Base-by-base conservation (phyloP, 2,888 invertebrate genomes). In the Perdita meconis region DNA sequence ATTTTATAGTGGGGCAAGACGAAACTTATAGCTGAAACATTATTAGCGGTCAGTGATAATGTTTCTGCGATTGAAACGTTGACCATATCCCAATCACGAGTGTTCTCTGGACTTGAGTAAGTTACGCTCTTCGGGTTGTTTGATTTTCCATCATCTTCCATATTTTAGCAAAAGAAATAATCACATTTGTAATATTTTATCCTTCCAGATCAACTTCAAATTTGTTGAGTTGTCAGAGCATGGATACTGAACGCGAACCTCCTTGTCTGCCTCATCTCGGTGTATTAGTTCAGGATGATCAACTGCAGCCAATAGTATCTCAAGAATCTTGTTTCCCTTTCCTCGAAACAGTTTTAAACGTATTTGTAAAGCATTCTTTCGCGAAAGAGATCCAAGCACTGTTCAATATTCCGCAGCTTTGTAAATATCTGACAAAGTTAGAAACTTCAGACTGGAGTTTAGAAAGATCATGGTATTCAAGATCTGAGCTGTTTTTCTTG, bases 271-370 rank as follows among this genome's bases (percentile, higher is more conserved):
- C 93, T 3, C 93, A 93, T 87, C 91, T 93, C 1, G 92, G 93
- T 34, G 92, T 93, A 59, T 91, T 93, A 88, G 89, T 91, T 40
- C 88, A 93, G 1, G 89, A 92, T 47, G 94, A 94, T 38, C 92
- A 93, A 83, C 86, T 94, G 12, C 91, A 94, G 57, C 94, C 94
- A 16, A 84, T 93, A 4, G 85, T 94, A 38, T 92, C 93, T 61
- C 89, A 90, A 3, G 88, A 92, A 40, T 94, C 93, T 73, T 92
- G 92, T 55, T 81, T 94, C 47, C 93, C 93, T 36, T 94, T 94
- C 81, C 86, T 94, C 34, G 86, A 88, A 53, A 86, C 90, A 0
- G 75, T 80, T 10, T 60, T 90, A 1, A 81, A 87, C 22, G 56
- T 80, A 2, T 86, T 90, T 3, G 44, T 77, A 30, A 80, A 86